phyloP scores from a whole-genome alignment of 2,113 vertebrate species.

The Grammomys surdaster region DNA sequence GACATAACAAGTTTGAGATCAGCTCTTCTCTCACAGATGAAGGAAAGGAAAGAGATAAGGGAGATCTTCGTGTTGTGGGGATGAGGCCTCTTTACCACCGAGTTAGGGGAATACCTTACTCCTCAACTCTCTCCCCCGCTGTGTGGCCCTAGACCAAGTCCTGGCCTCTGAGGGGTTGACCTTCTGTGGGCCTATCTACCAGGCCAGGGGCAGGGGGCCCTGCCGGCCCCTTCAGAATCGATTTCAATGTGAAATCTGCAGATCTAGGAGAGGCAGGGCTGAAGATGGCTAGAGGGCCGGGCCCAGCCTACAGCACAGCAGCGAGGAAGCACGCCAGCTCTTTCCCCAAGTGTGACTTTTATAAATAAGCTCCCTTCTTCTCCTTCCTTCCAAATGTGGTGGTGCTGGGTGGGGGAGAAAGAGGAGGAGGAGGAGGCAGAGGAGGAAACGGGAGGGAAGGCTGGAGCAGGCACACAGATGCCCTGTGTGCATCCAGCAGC shows the following conservation, averaged over 20 bases:
- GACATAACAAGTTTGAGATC: not conserved
- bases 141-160: not conserved
- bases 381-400: conserved; percentile 80
- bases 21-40: not conserved
- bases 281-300: conserved; percentile 62
- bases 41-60: not conserved
- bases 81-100: not conserved
- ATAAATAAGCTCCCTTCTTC: conserved; percentile 79
- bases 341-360: conserved; percentile 82
- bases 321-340: conserved; percentile 71
- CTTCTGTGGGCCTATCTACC: not conserved
- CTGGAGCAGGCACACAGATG: not conserved
- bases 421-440: not conserved
- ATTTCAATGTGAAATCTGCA: not conserved
- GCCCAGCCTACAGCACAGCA: conserved; percentile 41
- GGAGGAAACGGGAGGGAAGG: not conserved
- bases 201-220: not conserved
- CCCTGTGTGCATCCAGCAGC: not conserved
- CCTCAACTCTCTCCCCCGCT: not conserved
- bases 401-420: conserved; percentile 32
- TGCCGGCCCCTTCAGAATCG: not conserved
- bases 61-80: not conserved
- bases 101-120: not conserved
- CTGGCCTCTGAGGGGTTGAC: not conserved
- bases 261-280: not conserved